Conservation (phyloP, 2,797 vertebrate genomes). For the Sebastes oblongus region DNA sequence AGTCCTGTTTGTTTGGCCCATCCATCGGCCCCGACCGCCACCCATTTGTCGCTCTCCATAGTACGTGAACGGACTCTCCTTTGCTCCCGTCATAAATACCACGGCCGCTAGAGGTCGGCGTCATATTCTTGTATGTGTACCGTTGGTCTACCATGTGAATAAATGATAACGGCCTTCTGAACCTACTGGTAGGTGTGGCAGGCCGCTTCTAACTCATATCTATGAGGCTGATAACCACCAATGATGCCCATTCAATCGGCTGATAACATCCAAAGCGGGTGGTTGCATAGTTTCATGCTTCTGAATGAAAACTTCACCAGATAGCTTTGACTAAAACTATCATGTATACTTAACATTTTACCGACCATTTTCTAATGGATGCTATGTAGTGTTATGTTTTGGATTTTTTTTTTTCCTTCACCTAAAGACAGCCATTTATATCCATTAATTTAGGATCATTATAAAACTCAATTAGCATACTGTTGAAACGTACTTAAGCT, state of each 20-base stretch:
- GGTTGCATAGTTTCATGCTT: too few species aligned
- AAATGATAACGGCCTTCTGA: not conserved
- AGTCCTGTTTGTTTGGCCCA: too few species aligned
- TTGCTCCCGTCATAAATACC: too few species aligned
- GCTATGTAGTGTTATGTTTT: not conserved
- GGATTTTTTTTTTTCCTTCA: not conserved
- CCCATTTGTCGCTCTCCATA: too few species aligned
- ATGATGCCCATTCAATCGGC: not conserved
- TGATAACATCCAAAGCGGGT: not conserved
- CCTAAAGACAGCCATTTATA: not conserved
- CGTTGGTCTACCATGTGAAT: not conserved
- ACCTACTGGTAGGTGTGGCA: not conserved
- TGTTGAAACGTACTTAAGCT: not conserved
- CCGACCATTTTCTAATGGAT: not conserved
- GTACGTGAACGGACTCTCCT: too few species aligned
- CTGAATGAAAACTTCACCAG: fast-evolving
- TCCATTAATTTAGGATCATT: not conserved
- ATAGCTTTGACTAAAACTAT: not conserved
- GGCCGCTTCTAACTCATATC: not conserved
- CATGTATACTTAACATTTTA: not conserved
- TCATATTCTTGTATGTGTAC: too few species aligned
- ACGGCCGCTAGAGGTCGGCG: too few species aligned
- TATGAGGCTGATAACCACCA: not conserved
- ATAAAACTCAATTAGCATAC: not conserved
- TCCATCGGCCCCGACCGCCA: too few species aligned